Percentiles rank a stretch among this genome's conserved stretches.
phyloP scores from a whole-genome alignment of 2,888 invertebrate species.

The Cotesia congregata region DNA sequence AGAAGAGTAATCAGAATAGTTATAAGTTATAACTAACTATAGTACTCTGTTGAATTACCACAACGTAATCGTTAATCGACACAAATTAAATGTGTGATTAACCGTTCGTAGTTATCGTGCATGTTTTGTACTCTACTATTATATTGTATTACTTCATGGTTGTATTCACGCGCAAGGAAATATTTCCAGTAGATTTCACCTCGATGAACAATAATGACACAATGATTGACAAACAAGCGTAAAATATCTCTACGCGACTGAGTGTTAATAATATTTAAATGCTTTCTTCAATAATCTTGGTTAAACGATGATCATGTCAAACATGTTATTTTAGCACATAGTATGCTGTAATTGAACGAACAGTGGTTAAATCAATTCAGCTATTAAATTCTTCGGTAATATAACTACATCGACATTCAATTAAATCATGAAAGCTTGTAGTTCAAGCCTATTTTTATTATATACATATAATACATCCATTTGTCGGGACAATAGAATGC shows the following conservation, averaged over 20 bases:
- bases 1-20: neutral
- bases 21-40: constrained; percentile 16
- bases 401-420: too few species aligned
- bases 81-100: constrained; percentile 61
- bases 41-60: constrained; percentile 52
- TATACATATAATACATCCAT: too few species aligned
- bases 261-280: neutral
- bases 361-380: too few species aligned
- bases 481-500: too few species aligned
- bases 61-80: constrained; percentile 57
- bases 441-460: too few species aligned
- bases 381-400: too few species aligned
- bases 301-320: neutral
- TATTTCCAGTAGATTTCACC: constrained; percentile 20
- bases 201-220: constrained; percentile 1
- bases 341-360: too few species aligned
- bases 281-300: neutral
- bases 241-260: constrained; percentile 26
- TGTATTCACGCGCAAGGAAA: constrained; percentile 9
- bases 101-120: constrained; percentile 47
- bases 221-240: constrained; percentile 38
- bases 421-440: too few species aligned
- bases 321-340: too few species aligned
- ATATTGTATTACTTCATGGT: constrained; percentile 35
- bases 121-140: constrained; percentile 33